These are phyloP conservation scores for Microchirus variegatus DNA, from an alignment of 2,797 vertebrate species.

Conservation along the genomic window DNA sequence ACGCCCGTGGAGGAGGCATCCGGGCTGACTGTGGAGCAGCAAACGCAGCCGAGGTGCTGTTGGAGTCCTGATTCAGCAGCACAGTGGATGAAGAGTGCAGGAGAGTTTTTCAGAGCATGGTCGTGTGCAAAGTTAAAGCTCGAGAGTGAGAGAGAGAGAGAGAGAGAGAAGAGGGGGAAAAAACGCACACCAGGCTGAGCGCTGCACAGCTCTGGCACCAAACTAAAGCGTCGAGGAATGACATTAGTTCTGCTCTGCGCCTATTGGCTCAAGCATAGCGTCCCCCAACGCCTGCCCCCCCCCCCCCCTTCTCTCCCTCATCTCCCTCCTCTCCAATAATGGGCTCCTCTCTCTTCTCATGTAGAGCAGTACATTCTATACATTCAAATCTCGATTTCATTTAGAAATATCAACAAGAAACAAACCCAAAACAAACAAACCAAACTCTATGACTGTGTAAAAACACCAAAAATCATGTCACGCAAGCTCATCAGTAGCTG, in stretches of 20 bases:
- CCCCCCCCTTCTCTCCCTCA: slow-evolving; percentile 5
- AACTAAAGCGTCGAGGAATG: slow-evolving; percentile 75
- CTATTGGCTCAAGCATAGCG: slow-evolving; percentile 77
- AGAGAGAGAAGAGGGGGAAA: slow-evolving; percentile 13
- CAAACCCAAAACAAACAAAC: too few species aligned
- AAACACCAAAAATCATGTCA: too few species aligned
- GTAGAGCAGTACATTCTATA: slow-evolving; percentile 14
- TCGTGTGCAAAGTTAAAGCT: slow-evolving; percentile 1
- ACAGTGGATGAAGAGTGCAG: slow-evolving; percentile 5
- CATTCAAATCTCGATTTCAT: slow-evolving; percentile 14
- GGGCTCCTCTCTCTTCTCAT: slow-evolving; percentile 8
- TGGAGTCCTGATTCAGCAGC: slow-evolving; percentile 15
- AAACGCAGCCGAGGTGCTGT: slow-evolving; percentile 9
- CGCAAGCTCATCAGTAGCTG: too few species aligned
- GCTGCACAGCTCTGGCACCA: slow-evolving; percentile 60
- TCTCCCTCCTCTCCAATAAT: slow-evolving; percentile 8
- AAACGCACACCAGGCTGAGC: slow-evolving; percentile 51
- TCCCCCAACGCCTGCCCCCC: slow-evolving; percentile 2
- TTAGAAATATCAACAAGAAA: background rate
- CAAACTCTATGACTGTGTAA: too few species aligned
- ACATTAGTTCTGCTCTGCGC: slow-evolving; percentile 67
- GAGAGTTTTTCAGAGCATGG: slow-evolving; percentile 46
- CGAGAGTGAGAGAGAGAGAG: slow-evolving; percentile 6
- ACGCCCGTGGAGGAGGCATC: slow-evolving; percentile 64
- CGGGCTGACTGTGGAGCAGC: slow-evolving; percentile 24